Base-by-base conservation (phyloP, 35 echinoderm and acorn worm species). In the Ophioderma brevispina region DNA sequence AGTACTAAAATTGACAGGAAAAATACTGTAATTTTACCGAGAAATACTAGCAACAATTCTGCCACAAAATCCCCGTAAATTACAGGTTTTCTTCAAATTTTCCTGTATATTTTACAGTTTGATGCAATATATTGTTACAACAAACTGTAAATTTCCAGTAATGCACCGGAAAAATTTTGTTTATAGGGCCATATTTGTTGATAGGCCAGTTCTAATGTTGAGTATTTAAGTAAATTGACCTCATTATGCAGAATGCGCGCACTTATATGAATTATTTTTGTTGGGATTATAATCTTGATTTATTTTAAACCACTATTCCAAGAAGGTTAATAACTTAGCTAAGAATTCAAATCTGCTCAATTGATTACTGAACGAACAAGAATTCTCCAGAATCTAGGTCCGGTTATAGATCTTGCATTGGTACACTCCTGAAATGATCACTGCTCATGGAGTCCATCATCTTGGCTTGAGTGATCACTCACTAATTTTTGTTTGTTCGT, bases 371-470 rank as follows among this genome's bases (percentile, higher is more conserved):
- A 80, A 37, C 25, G n/a, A n/a, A n/a, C n/a, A n/a, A n/a, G n/a
- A n/a, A n/a, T n/a, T n/a, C n/a, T n/a, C n/a, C n/a, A n/a, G n/a
- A n/a, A n/a, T 34, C 78, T 4, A 80, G 38, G 38, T 21, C 78
- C 36, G 36, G 33, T 80, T 37, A n/a, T 80, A 37, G 78, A 80
- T 80, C 78, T 80, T 80, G 78, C 78, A 80, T 80, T 80, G 33
- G 78, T 80, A 21, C 78, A 36, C 34, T 80, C 78, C 78, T 80
- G 78, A 80, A 35, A 80, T 23, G 34, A 80, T 80, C 17, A 35
- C 38, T 80, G 6, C 33, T 40, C 17, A 18, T 80, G 78, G 78
- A 34, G 78, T 80, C 34, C 32, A 80, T 80, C 33, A 31, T 40
- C 34, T 80, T 34, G 78, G 78, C 17, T 25, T 80, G 34, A 80